Evolutionary conservation across 2,888 invertebrate genomes (phyloP).

Genomic region (Tyria jacobaeae): DNA sequence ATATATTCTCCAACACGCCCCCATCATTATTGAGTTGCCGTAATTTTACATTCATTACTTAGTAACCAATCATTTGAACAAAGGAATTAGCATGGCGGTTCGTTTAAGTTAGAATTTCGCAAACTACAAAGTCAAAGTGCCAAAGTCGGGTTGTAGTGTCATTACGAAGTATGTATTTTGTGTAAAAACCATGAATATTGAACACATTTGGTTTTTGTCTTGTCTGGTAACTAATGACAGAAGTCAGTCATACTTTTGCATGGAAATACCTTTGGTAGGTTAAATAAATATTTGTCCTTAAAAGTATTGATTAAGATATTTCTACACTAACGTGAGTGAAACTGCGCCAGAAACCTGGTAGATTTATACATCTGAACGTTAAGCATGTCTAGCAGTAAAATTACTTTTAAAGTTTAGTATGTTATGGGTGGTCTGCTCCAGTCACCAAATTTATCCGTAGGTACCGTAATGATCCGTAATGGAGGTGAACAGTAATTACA

Average conservation of each 20-base stretch:
- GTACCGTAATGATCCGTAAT: conserved; percentile 73
- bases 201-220: neutral
- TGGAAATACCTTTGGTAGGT: neutral
- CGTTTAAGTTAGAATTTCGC: conserved; percentile 23
- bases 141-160: conserved; percentile 10
- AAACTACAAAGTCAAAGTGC: conserved; percentile 17
- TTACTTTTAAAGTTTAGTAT: neutral
- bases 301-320: no score
- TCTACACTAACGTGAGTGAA: no score
- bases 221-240: neutral
- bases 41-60: conserved; percentile 35
- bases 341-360: no score
- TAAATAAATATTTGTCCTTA: no score
- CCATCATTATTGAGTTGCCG: conserved; percentile 22
- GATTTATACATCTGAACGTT: no score
- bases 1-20: conserved; percentile 41
- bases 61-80: conserved; percentile 38
- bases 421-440: conserved; percentile 67
- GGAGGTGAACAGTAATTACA: conserved; percentile 74
- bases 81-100: conserved; percentile 34
- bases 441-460: conserved; percentile 54
- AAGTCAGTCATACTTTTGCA: no score
- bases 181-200: conserved; percentile 9
- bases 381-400: no score
- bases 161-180: conserved; percentile 3